These are phyloP conservation scores for Syrmaticus mikado DNA, from an alignment of 2,113 vertebrate genomes.

Conservation along the genomic window DNA sequence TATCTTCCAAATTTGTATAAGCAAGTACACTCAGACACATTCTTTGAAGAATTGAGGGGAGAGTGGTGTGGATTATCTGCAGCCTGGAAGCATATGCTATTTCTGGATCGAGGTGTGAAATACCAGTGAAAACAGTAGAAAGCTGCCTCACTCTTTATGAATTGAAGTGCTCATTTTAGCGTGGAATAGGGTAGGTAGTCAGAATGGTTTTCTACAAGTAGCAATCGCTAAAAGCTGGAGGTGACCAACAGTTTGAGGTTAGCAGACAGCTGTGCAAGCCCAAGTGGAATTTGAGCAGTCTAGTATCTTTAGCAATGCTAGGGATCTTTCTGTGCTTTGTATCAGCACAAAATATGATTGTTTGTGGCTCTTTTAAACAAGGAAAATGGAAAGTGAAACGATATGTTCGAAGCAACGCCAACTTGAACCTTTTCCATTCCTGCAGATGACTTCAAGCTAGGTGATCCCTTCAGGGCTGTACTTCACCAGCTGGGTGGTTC, in stretches of 20 bases:
- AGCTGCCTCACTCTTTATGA: neutral
- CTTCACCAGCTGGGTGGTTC: neutral
- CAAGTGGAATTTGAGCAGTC: neutral
- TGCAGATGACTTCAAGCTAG: neutral
- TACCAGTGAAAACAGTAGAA: neutral
- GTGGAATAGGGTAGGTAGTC: neutral
- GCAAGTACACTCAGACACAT: neutral
- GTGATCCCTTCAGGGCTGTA: neutral
- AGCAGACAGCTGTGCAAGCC: neutral
- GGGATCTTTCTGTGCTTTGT: accelerated
- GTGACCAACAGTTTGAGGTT: neutral
- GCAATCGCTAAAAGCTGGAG: neutral
- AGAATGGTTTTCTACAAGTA: neutral
- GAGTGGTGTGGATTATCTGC: neutral
- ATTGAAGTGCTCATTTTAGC: neutral
- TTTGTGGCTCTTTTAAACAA: neutral
- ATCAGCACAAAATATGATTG: neutral
- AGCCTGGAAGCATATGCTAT: neutral
- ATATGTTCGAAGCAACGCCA: neutral
- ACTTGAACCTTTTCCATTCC: neutral
- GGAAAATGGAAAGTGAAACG: neutral
- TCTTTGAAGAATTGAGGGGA: neutral
- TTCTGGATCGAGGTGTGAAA: neutral
- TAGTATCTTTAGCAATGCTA: accelerated
- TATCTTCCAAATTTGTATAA: neutral